A percentile compares a stretch with the other conserved stretches of the same genome.
These are phyloP conservation scores for Acheta domesticus DNA, from an alignment of 2,888 invertebrate species.

Conservation along the genomic window DNA sequence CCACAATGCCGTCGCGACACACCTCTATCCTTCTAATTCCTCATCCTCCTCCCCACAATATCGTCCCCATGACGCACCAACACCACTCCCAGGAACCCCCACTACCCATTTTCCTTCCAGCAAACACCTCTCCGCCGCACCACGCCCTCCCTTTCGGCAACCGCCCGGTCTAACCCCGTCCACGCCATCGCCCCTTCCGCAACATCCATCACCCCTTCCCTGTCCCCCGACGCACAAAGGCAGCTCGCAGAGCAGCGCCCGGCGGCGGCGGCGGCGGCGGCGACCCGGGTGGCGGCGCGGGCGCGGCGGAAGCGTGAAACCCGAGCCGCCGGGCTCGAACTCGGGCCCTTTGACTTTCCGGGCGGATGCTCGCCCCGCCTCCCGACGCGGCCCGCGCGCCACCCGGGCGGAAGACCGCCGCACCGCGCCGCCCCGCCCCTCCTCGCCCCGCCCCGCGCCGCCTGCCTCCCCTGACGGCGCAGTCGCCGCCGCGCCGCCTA, in stretches of 20 bases:
- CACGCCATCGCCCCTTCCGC: too few species aligned
- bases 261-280: neutral
- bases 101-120: too few species aligned
- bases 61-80: too few species aligned
- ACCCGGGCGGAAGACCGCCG: neutral
- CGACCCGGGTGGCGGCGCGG: neutral
- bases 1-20: too few species aligned
- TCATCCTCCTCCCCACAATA: too few species aligned
- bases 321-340: neutral
- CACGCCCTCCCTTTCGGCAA: too few species aligned
- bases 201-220: too few species aligned
- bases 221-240: neutral
- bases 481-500: too few species aligned
- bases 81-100: too few species aligned
- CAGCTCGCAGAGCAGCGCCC: neutral
- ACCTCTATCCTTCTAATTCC: too few species aligned
- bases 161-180: too few species aligned
- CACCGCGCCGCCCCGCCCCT: neutral
- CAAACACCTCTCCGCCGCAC: too few species aligned
- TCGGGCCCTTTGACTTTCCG: slow-evolving; percentile 18
- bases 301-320: slow-evolving; percentile 3
- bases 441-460: neutral
- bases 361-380: neutral
- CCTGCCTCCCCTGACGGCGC: neutral
- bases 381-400: neutral